phyloP scores from a whole-genome alignment of 2,888 invertebrate species.

The Leucania comma region DNA sequence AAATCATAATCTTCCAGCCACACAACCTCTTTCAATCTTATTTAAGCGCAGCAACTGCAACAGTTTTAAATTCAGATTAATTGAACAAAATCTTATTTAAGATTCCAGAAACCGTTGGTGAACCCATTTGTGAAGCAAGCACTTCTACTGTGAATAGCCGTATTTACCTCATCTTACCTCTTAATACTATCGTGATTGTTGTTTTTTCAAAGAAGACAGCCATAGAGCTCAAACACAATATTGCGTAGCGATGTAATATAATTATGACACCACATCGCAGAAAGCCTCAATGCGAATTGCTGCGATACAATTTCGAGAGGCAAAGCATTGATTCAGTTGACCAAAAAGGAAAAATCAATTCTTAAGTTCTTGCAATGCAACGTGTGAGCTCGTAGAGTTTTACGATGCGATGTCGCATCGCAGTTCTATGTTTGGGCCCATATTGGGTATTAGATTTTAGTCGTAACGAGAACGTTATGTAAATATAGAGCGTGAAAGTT shows the following conservation, averaged over 20 bases:
- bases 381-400: no score
- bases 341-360: no score
- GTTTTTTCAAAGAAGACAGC: no score
- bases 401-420: no score
- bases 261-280: no score
- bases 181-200: neutral
- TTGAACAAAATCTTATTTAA: neutral
- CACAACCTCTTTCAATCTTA: neutral
- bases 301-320: no score
- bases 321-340: no score
- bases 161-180: neutral
- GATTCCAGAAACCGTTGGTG: neutral
- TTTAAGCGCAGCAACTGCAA: no score
- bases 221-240: no score
- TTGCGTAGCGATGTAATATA: no score
- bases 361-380: no score
- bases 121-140: neutral
- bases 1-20: neutral
- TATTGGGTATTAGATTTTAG: slow-evolving; percentile 13
- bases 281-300: no score
- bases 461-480: slow-evolving; percentile 33
- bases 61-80: neutral
- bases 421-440: neutral
- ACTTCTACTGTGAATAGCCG: neutral
- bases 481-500: slow-evolving; percentile 49